Evolutionary conservation across 1,140 invertebrate genomes (phyloP).

Genomic region (Brachionus paranguensis): DNA sequence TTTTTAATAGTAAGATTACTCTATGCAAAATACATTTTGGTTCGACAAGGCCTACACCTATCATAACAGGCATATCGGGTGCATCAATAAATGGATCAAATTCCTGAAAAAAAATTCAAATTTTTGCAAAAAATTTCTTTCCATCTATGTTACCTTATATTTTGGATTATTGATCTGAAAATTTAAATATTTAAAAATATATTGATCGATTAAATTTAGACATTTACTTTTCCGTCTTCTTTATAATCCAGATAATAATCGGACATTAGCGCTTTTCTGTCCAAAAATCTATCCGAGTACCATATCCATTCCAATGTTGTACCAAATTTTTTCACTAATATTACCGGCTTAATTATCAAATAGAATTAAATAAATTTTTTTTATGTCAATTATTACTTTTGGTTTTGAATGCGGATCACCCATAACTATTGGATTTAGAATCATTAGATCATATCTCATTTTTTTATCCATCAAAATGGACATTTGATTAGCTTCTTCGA

Average conservation of each 20-base stretch:
- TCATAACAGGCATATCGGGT: constrained; percentile 58
- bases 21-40: constrained; percentile 59
- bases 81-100: constrained; percentile 63
- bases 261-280: constrained; percentile 62
- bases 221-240: constrained; percentile 36
- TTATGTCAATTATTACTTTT: neutral
- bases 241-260: constrained; percentile 63
- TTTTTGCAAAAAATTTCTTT: neutral
- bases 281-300: constrained; percentile 61
- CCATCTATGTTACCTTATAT: neutral
- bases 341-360: constrained; percentile 50
- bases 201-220: neutral
- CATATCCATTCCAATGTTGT: constrained; percentile 61
- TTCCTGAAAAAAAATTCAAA: neutral
- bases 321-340: constrained; percentile 60
- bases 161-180: neutral
- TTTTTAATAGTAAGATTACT: constrained; percentile 42
- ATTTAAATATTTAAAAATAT: neutral
- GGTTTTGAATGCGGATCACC: constrained; percentile 29
- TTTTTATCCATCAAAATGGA: constrained; percentile 61
- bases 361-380: neutral
- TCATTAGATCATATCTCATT: constrained; percentile 61
- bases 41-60: constrained; percentile 61
- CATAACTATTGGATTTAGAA: constrained; percentile 59
- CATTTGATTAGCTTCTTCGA: constrained; percentile 63